Conservation (phyloP, 2,113 vertebrate genomes). For the Peucedramus taeniatus region DNA sequence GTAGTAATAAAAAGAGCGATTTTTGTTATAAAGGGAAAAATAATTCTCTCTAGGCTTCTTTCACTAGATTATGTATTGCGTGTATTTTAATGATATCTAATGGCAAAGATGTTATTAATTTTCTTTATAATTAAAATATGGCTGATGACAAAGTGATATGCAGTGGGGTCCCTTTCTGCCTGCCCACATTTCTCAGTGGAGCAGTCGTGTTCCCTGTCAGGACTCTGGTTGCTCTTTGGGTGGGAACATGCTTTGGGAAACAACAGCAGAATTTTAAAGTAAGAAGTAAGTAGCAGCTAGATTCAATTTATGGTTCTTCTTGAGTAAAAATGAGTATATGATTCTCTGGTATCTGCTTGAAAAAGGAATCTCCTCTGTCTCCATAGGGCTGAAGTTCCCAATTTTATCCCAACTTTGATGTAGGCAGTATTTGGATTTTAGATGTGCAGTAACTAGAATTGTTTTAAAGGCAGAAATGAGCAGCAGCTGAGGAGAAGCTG, state of each 20-base stretch:
- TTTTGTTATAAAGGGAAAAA: constrained; percentile 33
- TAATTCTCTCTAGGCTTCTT: constrained; percentile 12
- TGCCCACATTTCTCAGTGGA: neutral
- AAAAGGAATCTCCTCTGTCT: neutral
- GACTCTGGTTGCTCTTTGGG: neutral
- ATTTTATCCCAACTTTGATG: neutral
- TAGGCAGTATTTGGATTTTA: neutral
- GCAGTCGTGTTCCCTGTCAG: neutral
- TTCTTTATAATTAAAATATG: constrained; percentile 18
- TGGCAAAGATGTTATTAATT: neutral
- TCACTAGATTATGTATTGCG: neutral
- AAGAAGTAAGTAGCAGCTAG: neutral
- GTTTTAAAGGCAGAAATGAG: neutral
- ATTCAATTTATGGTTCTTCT: neutral
- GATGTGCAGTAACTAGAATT: neutral
- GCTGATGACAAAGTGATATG: neutral
- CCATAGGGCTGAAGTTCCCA: neutral
- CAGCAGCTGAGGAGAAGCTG: neutral
- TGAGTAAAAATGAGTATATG: neutral
- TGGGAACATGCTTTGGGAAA: neutral
- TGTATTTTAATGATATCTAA: neutral
- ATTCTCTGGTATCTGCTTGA: neutral
- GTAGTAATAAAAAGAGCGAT: constrained; percentile 15
- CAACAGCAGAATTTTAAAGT: neutral
- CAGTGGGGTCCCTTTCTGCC: neutral